Evolutionary conservation across 2,888 invertebrate genomes (phyloP), one percentile per base, ranked within the genome.

Genomic region (Brachypalpus laphriformis): DNA sequence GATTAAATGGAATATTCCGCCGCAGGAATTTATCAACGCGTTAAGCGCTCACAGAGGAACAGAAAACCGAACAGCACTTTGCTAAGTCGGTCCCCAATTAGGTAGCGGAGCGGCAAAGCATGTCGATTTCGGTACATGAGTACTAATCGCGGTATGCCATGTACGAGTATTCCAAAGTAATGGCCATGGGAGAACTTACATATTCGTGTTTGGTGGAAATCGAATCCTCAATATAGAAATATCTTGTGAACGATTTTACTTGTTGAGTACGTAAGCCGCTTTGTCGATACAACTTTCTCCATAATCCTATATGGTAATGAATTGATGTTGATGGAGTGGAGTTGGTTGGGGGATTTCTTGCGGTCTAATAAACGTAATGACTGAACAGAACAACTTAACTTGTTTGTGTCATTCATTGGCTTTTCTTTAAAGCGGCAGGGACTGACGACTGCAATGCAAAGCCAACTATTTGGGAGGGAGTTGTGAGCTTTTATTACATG

Each of bases 1-100:
- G 85, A 85, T 85, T 85, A 76, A 85, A 80, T 71, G 71, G 66
- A 81, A 85, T 85, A 85, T 71, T 76, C 65, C 66, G 65, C 71
- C 71, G 25, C 22, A 76, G 76, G 85, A 85, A 85, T 85, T 71
- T 85, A 81, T 66, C 70, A 66, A 65, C 80, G 54, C 75, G 45
- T 75, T 65, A 80, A 51, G 40, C 82, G 61, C 49, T 57, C 40
- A 31, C 65, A 49, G 80, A 34, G 47, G 8, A 72, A 83, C 22
- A 75, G 51, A 68, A 57, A 75, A 37, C 37, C 68, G 3, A 70
- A 63, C 59, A 75, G 57, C 51, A 70, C 78, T 83, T 78, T 72
- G 63, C 59, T 63, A 80, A 80, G 80, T 66, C 80, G 81, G 85
- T 80, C 51, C 80, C 80, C 65, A 81, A 80, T 85, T 85, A 85